Evolutionary conservation across 2,888 invertebrate species (phyloP).

Genomic region (Agonopterix heracliana): DNA sequence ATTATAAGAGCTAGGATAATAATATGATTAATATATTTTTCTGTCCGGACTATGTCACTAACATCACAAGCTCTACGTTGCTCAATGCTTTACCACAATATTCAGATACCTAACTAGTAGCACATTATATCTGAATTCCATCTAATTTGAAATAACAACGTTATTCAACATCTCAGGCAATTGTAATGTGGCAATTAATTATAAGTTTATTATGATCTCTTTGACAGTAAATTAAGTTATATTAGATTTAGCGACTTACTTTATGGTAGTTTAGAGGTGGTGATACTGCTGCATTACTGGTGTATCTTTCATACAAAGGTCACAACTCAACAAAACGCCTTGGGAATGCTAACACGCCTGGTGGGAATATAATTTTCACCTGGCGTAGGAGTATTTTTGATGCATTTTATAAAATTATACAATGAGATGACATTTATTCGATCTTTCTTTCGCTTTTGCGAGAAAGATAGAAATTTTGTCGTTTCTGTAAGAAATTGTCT

Average conservation of each 20-base stretch:
- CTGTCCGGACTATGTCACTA: slow-evolving; percentile 36
- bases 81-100: slow-evolving; percentile 17
- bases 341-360: slow-evolving; percentile 28
- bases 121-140: too few species aligned
- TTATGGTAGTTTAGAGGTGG: slow-evolving; percentile 14
- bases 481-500: too few species aligned
- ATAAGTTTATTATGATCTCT: slow-evolving; percentile 75
- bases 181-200: slow-evolving; percentile 64
- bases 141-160: too few species aligned
- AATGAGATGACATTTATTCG: slow-evolving; percentile 22
- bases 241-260: slow-evolving; percentile 41
- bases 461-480: slow-evolving; percentile 2
- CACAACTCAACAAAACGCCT: slow-evolving; percentile 39
- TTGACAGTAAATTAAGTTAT: slow-evolving; percentile 65
- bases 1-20: slow-evolving; percentile 49
- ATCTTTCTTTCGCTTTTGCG: slow-evolving; percentile 22
- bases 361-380: slow-evolving; percentile 57
- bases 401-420: slow-evolving; percentile 23
- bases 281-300: too few species aligned
- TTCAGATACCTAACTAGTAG: not conserved
- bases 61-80: slow-evolving; percentile 48
- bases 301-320: slow-evolving; percentile 13
- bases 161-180: slow-evolving; percentile 26
- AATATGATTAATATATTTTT: slow-evolving; percentile 51
- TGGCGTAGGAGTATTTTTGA: slow-evolving; percentile 40